Percentiles rank a stretch among this genome's conserved stretches.
Conservation (phyloP, 2,113 vertebrate species). For the Campylomormyrus tamandua region DNA sequence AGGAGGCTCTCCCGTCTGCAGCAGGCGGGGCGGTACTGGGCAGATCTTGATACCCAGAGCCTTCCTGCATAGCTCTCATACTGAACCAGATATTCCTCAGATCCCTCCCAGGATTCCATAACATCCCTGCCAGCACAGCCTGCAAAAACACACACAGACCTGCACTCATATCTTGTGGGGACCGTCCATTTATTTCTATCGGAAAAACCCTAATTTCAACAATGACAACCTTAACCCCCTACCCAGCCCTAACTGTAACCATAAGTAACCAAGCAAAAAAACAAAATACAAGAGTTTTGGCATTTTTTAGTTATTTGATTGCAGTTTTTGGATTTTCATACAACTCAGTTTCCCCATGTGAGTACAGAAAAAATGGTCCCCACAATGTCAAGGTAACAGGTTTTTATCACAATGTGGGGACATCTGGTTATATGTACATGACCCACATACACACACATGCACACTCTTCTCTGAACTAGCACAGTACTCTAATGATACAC, state of each 20-base stretch:
- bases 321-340: neutral
- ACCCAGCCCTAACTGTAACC: neutral
- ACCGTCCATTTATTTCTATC: neutral
- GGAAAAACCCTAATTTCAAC: neutral
- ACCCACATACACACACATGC: neutral
- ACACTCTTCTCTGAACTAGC: neutral
- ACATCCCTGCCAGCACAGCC: conserved; percentile 44
- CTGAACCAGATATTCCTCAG: conserved; percentile 58
- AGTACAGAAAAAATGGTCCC: neutral
- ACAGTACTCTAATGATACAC: neutral
- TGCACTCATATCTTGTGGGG: neutral
- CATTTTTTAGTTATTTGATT: neutral
- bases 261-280: neutral
- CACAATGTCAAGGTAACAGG: neutral
- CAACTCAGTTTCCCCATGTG: neutral
- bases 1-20: conserved; percentile 54
- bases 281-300: neutral
- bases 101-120: conserved; percentile 57
- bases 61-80: conserved; percentile 70
- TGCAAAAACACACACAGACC: conserved; percentile 36
- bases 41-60: conserved; percentile 71
- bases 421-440: neutral
- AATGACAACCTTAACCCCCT: neutral
- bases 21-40: conserved; percentile 54
- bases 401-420: neutral